Percentiles rank a stretch among this genome's conserved stretches.
Conservation (phyloP, 1,140 invertebrate species). For the Aphaenogaster rudis region DNA sequence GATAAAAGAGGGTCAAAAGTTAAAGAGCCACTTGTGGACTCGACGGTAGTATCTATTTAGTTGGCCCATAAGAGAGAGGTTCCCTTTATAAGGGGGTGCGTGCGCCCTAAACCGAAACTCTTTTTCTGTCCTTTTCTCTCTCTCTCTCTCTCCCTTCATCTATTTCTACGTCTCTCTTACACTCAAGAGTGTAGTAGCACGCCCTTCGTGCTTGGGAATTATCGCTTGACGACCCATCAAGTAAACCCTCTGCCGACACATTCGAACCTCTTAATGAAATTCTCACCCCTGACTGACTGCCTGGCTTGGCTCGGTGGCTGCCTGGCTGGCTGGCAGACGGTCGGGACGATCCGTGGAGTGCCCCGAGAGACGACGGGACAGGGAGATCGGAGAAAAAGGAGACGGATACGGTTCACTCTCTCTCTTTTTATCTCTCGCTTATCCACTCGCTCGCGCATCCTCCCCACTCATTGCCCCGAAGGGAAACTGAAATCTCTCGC, state of each 20-base stretch:
- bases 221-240: conserved; percentile 88
- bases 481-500: conserved; percentile 86
- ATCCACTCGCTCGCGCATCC: conserved; percentile 43
- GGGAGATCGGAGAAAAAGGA: conserved; percentile 68
- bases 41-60: conserved; percentile 87
- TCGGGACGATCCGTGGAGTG: conserved; percentile 79
- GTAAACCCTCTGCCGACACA: conserved; percentile 86
- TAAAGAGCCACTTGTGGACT: conserved; percentile 88
- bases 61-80: conserved; percentile 85
- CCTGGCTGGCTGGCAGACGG: conserved; percentile 83
- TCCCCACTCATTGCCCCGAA: conserved; percentile 76
- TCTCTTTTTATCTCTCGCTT: conserved; percentile 30
- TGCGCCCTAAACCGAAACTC: conserved; percentile 81
- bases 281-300: conserved; percentile 87
- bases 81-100: conserved; percentile 86
- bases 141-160: conserved; percentile 66
- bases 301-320: conserved; percentile 84
- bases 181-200: conserved; percentile 69
- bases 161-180: conserved; percentile 67
- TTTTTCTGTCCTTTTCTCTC: conserved; percentile 66
- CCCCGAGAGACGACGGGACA: conserved; percentile 66
- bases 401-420: conserved; percentile 63
- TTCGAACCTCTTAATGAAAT: conserved; percentile 88
- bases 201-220: conserved; percentile 86
- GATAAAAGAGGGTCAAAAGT: conserved; percentile 87